Conservation (phyloP, 1,140 invertebrate species). For the Nasonia vitripennis region DNA sequence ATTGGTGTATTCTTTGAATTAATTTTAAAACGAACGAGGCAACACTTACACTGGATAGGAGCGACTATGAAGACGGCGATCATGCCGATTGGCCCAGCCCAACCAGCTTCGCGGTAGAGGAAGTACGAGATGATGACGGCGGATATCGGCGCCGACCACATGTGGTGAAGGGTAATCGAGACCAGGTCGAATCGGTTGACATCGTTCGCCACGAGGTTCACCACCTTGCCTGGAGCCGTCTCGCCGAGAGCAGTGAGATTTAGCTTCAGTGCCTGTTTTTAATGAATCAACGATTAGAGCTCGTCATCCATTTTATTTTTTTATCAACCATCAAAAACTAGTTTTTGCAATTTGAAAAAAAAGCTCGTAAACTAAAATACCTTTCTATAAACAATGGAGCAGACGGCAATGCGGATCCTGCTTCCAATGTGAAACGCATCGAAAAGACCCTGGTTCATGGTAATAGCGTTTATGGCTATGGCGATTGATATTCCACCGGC, state of each 20-base stretch:
- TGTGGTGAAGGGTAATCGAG: slow-evolving; percentile 77
- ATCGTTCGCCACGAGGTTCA: slow-evolving; percentile 90
- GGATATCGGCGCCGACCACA: slow-evolving; percentile 82
- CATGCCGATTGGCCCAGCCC: slow-evolving; percentile 82
- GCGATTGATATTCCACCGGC: slow-evolving; percentile 78
- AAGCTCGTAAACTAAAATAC: slow-evolving; percentile 60
- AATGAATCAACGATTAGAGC: no score
- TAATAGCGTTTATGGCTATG: slow-evolving; percentile 74
- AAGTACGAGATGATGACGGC: slow-evolving; percentile 79
- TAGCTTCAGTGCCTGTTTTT: slow-evolving; percentile 75
- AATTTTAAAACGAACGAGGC: background rate
- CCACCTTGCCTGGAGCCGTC: slow-evolving; percentile 89
- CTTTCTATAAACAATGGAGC: slow-evolving; percentile 83
- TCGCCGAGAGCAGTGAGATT: slow-evolving; percentile 82
- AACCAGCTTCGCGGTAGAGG: slow-evolving; percentile 80
- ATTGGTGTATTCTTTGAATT: background rate
- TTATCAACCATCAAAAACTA: background rate
- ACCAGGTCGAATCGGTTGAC: slow-evolving; percentile 81
- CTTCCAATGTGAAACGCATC: slow-evolving; percentile 78
- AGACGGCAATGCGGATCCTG: slow-evolving; percentile 78
- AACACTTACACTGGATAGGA: slow-evolving; percentile 80
- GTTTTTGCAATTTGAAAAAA: background rate
- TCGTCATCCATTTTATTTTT: no score
- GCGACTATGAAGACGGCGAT: slow-evolving; percentile 82
- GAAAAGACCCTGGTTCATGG: slow-evolving; percentile 79